Evolutionary conservation across 2,888 invertebrate genomes (phyloP), one percentile per base, ranked within the genome.

Genomic region (Eupeodes luniger): DNA sequence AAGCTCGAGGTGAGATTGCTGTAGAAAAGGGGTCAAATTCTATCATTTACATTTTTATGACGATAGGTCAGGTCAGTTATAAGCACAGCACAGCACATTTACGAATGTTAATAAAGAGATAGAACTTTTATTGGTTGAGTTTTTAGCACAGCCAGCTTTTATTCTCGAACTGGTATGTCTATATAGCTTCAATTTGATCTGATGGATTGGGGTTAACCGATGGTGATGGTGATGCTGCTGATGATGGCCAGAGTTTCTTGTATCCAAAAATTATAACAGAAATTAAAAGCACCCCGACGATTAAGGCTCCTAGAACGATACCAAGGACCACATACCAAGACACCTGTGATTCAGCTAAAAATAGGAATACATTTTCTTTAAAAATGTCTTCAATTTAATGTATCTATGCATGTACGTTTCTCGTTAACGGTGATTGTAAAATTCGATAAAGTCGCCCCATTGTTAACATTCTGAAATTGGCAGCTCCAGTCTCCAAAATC

Each of bases 401-500:
- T 19, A 19, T 19, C 4, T 40, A 9, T 40, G 1, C 5, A n/a
- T 34, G 14, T 85, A 88, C 88, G 85, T 44, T 34, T 81, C 47
- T 81, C 64, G 9, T 27, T 69, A n/a, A 88, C 75, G 40, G 53
- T 47, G 27, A 88, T 85, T 14, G 75, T 88, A 16, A 88, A 88
- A 64, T 78, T 88, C 57, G 88, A 88, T 16, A 88, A 59, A 27
- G 57, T 70, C 12, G 51, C 81, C 16, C 77, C 85, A 34, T 67
- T 84, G 34, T 16, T 51, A 51, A 78, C 62, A 2, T 47, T 16
- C 55, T 69, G 81, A 79, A 91, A 91, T 57, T 91, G 90, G 44
- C 91, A 91, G 80, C 85, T 90, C 91, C 91, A 91, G n/a, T 81
- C 69, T 1, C 91, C 91, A 62, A 89, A 91, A 72, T 91, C 91